Evolutionary conservation across 1,140 invertebrate species (phyloP).

Genomic region (Belonocnema kinseyi): DNA sequence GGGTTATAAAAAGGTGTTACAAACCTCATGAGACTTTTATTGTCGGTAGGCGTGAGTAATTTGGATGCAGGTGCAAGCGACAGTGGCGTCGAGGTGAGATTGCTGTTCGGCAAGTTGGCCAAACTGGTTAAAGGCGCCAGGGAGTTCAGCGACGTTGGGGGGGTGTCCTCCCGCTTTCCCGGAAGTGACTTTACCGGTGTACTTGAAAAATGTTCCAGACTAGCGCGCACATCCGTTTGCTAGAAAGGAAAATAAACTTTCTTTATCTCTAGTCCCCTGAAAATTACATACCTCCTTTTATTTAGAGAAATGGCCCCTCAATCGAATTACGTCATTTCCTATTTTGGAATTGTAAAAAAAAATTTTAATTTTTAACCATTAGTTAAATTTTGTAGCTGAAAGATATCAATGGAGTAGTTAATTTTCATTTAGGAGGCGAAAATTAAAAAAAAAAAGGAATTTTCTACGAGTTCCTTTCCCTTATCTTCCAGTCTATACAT

Average conservation of each 20-base stretch:
- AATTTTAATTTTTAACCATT: too few species aligned
- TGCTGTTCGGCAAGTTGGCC: slow-evolving; percentile 72
- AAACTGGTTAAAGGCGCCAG: slow-evolving; percentile 73
- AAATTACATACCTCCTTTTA: not conserved
- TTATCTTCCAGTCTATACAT: too few species aligned
- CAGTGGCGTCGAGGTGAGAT: slow-evolving; percentile 69
- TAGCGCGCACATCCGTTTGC: slow-evolving; percentile 74
- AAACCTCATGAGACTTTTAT: slow-evolving; percentile 73
- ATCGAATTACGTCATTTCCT: too few species aligned
- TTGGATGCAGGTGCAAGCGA: slow-evolving; percentile 72
- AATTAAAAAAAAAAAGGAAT: too few species aligned
- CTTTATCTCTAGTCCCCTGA: not conserved
- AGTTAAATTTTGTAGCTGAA: too few species aligned
- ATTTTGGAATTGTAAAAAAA: too few species aligned
- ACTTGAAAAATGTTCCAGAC: slow-evolving; percentile 72
- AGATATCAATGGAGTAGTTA: too few species aligned
- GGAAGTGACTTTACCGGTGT: slow-evolving; percentile 72
- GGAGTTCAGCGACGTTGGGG: slow-evolving; percentile 71
- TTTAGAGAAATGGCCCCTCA: not conserved
- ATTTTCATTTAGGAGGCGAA: too few species aligned
- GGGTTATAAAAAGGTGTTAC: slow-evolving; percentile 33
- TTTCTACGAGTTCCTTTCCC: too few species aligned
- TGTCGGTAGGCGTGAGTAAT: slow-evolving; percentile 69
- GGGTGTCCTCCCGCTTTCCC: slow-evolving; percentile 73
- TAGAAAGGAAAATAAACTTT: slow-evolving; percentile 51